Base-by-base conservation (phyloP, 2,888 invertebrate species). In the Dryomyza anilis region DNA sequence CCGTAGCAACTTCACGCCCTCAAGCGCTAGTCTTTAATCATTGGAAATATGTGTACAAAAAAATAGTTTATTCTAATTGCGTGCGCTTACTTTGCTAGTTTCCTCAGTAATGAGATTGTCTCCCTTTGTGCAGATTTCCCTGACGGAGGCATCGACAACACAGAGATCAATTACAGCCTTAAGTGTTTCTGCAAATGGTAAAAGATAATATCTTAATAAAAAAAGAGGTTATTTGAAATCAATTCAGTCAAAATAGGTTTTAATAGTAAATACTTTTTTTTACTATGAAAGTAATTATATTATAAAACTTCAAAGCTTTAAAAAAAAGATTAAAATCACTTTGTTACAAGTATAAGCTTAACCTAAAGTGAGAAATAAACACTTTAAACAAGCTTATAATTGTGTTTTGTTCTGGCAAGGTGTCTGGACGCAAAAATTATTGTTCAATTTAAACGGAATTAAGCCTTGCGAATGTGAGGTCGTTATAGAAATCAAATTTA, bases 121-220 rank as follows among this genome's bases (percentile, higher is more conserved):
- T 55, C 98, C 98, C 83, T 88, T 90, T 83, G 94, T 93, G 85
- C 98, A 99, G 72, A 98, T 87, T 78, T 94, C 93, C 77, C 94
- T 88, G 7, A 95, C 95, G 61, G 95, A 95, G 67, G 92, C 93
- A 72, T 94, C 96, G 67, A 88, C 89, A 55, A 92, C 87, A 84
- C 96, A 96, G 85, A 93, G 93, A 70, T 90, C 92, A 74, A 97
- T 87, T 46, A 98, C 86, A 85, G 92, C 90, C 83, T 94, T 95
- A 78, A 98, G 84, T 71, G 94, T 93, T 82, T 92, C 97, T 98
- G 85, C 57, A 89, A 89, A 74, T 74, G n/a, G n/a, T n/a, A 71
- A 75, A 70, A 68, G 52, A 43, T 19, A 27, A 29, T 56, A 71
- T 69, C 68, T 33, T 8, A 33, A 33, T 33, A 33, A 33, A 33